Evolutionary conservation across 2,113 vertebrate genomes (phyloP).

Genomic region (Pluvianellus socialis): DNA sequence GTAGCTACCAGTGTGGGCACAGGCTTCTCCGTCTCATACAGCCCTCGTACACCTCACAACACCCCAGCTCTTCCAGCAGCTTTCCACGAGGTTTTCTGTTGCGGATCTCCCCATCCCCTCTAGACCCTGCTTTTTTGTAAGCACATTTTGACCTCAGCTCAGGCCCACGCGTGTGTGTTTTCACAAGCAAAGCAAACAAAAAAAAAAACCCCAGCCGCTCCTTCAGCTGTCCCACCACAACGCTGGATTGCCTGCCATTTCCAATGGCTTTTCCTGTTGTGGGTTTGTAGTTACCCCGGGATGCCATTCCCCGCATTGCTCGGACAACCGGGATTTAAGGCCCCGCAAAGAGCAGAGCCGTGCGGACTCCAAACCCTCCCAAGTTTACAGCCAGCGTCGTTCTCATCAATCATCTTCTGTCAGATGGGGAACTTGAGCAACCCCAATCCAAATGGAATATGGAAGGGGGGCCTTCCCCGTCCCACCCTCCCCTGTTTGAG

Average conservation of each 20-base stretch:
- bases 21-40: background rate
- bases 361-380: background rate
- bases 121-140: background rate
- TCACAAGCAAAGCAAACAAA: background rate
- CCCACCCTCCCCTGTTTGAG: constrained; percentile 43
- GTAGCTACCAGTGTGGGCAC: background rate
- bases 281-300: background rate
- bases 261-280: constrained; percentile 31
- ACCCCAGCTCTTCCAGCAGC: background rate
- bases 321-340: background rate
- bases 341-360: background rate
- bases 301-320: background rate
- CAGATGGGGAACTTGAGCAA: constrained; percentile 23
- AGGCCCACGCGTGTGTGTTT: background rate
- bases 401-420: constrained; percentile 56
- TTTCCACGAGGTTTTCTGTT: background rate
- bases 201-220: background rate
- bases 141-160: background rate
- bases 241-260: background rate
- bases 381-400: constrained; percentile 15
- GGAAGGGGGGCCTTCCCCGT: background rate
- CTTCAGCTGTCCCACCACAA: background rate
- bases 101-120: background rate
- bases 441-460: constrained; percentile 39
- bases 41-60: background rate